Conservation (phyloP, 2,113 vertebrate genomes). For the Centropristis striata region DNA sequence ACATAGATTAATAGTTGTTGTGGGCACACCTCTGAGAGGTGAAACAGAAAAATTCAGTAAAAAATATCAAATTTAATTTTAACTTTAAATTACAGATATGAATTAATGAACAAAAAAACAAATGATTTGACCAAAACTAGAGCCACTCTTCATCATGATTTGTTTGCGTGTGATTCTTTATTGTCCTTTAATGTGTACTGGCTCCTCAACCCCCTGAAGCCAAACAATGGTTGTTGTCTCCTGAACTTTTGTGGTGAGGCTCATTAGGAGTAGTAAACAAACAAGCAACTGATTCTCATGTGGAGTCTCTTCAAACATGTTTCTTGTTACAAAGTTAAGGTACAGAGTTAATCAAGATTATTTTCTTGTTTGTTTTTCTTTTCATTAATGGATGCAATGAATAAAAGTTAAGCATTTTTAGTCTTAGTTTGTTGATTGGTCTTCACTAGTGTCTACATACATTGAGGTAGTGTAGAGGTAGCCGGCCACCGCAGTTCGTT, state of each 20-base stretch:
- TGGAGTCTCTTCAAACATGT: too few species aligned
- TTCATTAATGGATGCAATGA: too few species aligned
- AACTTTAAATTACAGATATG: not conserved
- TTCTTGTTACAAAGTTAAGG: too few species aligned
- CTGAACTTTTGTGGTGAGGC: not conserved
- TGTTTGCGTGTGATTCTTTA: not conserved
- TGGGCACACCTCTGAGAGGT: not conserved
- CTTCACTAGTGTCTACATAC: too few species aligned
- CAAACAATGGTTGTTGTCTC: not conserved
- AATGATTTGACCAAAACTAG: not conserved
- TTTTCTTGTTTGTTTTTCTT: too few species aligned
- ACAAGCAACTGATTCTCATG: not conserved
- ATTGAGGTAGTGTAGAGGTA: too few species aligned
- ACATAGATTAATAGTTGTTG: not conserved
- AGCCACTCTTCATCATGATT: not conserved
- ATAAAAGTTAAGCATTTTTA: too few species aligned
- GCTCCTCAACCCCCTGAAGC: not conserved
- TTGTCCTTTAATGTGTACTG: not conserved
- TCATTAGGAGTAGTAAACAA: not conserved
- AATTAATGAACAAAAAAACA: not conserved
- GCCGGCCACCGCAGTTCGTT: too few species aligned
- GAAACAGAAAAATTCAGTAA: not conserved
- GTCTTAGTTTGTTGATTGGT: too few species aligned
- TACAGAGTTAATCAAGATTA: too few species aligned
- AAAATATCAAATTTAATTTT: not conserved